Conservation (phyloP, 2,888 invertebrate species). For the Aplocera efformata region DNA sequence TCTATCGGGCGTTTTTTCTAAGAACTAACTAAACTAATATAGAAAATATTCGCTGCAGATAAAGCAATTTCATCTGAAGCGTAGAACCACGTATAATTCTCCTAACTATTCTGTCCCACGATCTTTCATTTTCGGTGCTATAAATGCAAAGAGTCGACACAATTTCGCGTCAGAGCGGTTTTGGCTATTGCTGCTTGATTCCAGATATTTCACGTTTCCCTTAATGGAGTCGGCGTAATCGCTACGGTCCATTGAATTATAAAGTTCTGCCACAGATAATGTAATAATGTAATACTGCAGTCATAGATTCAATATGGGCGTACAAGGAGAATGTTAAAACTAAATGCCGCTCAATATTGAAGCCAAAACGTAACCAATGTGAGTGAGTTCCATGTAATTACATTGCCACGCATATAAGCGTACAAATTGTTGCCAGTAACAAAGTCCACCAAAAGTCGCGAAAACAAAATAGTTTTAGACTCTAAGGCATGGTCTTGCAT, state of each 20-base stretch:
- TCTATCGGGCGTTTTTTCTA: too few relatives aligned
- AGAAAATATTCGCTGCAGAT: not conserved
- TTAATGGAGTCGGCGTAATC: slow-evolving; percentile 19
- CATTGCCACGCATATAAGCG: too few relatives aligned
- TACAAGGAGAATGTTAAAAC: too few relatives aligned
- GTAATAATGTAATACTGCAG: too few relatives aligned
- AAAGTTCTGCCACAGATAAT: not conserved
- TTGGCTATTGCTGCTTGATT: slow-evolving; percentile 45
- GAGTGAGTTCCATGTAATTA: too few relatives aligned
- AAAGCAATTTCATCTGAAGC: not conserved
- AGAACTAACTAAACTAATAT: slow-evolving; percentile 1
- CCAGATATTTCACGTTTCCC: slow-evolving; percentile 33
- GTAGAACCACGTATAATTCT: slow-evolving; percentile 5
- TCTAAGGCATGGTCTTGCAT: too few relatives aligned
- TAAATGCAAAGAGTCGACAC: slow-evolving; percentile 61
- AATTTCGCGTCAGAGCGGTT: slow-evolving; percentile 47
- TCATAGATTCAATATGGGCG: too few relatives aligned
- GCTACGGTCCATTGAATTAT: slow-evolving; percentile 9
- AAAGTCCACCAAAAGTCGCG: too few relatives aligned
- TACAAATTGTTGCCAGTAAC: too few relatives aligned
- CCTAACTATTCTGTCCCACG: slow-evolving; percentile 41
- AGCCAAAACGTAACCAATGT: too few relatives aligned
- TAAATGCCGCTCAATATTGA: too few relatives aligned
- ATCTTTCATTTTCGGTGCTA: slow-evolving; percentile 61
- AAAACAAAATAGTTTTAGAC: too few relatives aligned